Conservation (phyloP, 2,113 vertebrate genomes). For the Todiramphus saurophagus region DNA sequence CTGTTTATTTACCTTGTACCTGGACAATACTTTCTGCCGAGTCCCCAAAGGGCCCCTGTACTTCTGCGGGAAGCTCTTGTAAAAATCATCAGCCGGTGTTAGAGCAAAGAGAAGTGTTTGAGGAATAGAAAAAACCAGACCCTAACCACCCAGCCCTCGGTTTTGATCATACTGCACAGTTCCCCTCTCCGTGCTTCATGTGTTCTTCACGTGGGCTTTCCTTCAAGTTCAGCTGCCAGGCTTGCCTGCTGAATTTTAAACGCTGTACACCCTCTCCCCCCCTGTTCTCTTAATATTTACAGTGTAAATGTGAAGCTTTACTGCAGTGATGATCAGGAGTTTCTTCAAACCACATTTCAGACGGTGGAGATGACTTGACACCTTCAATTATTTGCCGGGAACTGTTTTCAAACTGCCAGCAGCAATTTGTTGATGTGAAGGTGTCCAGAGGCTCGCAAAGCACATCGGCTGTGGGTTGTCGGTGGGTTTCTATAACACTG, state of each 20-base stretch:
- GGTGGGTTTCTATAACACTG: rapidly evolving
- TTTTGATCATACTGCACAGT: not conserved
- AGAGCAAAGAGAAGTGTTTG: not conserved
- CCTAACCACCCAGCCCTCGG: not conserved
- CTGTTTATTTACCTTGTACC: conserved; percentile 1
- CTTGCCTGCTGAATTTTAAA: conserved; percentile 49
- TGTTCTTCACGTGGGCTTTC: not conserved
- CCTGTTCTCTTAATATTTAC: conserved; percentile 49
- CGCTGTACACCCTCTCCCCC: not conserved
- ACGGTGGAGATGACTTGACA: not conserved
- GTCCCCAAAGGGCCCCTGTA: rapidly evolving
- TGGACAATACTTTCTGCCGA: not conserved
- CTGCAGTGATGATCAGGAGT: conserved; percentile 9
- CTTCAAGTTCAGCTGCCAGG: not conserved
- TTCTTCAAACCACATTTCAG: conserved; percentile 14
- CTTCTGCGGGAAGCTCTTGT: not conserved
- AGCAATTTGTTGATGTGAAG: not conserved
- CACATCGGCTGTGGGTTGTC: rapidly evolving
- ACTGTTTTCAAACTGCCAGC: not conserved
- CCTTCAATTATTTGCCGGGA: conserved; percentile 59
- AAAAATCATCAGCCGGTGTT: not conserved
- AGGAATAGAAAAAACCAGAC: not conserved
- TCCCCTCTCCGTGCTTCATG: not conserved
- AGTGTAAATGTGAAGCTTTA: not conserved
- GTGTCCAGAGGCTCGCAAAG: not conserved